phyloP scores from a whole-genome alignment of 2,797 vertebrate genomes.

The Phoxinus dragarum region DNA sequence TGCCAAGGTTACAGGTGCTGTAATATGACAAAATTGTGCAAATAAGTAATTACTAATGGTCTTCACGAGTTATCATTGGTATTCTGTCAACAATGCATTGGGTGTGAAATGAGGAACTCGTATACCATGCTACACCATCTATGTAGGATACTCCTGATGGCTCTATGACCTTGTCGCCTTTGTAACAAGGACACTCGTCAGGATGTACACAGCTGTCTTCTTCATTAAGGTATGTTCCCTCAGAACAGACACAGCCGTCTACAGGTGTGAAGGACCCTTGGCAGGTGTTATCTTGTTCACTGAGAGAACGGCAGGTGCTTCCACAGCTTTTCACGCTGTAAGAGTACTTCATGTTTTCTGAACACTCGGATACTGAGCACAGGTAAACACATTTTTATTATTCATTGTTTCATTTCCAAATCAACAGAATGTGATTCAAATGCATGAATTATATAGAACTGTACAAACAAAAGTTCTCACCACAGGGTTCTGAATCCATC shows the following conservation, averaged over 20 bases:
- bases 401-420: not conserved
- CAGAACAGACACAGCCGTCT: slow-evolving; percentile 85
- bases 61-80: not conserved
- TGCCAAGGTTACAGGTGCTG: slow-evolving; percentile 81
- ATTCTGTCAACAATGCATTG: not conserved
- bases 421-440: not conserved
- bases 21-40: slow-evolving; percentile 46
- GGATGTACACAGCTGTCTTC: slow-evolving; percentile 76
- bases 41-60: not conserved
- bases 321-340: slow-evolving; percentile 79
- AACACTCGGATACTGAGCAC: slow-evolving; percentile 67
- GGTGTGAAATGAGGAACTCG: not conserved
- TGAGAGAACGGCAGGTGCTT: slow-evolving; percentile 81
- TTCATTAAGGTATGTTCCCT: slow-evolving; percentile 78
- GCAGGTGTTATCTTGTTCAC: slow-evolving; percentile 75
- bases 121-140: slow-evolving; percentile 69
- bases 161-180: slow-evolving; percentile 59
- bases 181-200: slow-evolving; percentile 79
- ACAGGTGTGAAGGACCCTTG: slow-evolving; percentile 65
- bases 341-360: slow-evolving; percentile 76
- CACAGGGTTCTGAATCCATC: slow-evolving; percentile 74
- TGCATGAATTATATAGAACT: not conserved
- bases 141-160: slow-evolving; percentile 1
- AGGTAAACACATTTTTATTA: not conserved
- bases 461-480: slow-evolving; percentile 70